Conservation (phyloP, 2,113 vertebrate species). For the Engystomops pustulosus region DNA sequence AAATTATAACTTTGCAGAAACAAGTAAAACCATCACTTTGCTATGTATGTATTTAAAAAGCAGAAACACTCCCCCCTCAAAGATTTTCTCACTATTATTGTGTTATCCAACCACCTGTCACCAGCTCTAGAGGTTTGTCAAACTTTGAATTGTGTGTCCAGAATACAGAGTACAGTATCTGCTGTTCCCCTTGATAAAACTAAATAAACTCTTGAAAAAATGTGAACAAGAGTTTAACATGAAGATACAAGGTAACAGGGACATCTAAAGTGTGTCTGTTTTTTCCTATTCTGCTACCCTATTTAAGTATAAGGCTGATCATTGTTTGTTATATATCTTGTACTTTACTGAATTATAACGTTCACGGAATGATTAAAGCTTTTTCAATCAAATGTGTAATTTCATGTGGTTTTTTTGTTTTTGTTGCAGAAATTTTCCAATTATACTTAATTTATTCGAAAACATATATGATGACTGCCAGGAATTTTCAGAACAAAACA, state of each 20-base stretch:
- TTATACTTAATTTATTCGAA: background rate
- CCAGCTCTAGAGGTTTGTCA: no score
- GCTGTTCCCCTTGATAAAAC: no score
- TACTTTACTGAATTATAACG: background rate
- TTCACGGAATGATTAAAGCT: background rate
- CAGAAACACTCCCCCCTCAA: no score
- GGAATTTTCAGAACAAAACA: conserved; percentile 23
- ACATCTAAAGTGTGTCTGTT: background rate
- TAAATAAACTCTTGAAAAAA: no score
- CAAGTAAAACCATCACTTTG: no score
- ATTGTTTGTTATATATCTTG: background rate
- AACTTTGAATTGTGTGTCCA: no score
- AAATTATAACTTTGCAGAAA: no score
- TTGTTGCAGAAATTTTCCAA: background rate
- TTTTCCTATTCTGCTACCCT: background rate
- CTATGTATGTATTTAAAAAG: no score
- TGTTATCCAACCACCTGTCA: no score
- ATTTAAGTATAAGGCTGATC: background rate
- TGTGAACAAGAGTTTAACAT: no score
- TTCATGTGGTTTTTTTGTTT: background rate
- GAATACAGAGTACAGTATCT: no score
- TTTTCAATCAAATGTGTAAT: background rate
- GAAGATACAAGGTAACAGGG: background rate
- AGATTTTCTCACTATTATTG: no score
- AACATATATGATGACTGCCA: background rate